Evolutionary conservation across 2,888 invertebrate species (phyloP).

Genomic region (Tortrix viridana): DNA sequence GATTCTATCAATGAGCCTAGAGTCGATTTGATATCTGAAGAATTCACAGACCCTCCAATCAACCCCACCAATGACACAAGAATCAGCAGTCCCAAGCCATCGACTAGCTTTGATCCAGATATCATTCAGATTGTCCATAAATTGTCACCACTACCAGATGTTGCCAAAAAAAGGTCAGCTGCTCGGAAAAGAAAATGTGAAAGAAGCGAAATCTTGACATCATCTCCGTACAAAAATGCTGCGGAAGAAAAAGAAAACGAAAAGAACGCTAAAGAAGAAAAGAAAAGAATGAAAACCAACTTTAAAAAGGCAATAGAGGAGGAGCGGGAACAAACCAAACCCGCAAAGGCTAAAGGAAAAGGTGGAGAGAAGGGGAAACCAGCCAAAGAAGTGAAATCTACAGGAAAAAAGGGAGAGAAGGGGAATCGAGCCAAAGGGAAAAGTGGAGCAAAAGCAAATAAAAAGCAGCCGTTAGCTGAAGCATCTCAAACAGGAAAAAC

Average conservation of each 20-base stretch:
- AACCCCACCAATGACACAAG: background rate
- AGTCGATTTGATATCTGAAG: slow-evolving; percentile 2
- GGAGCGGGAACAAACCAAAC: slow-evolving; percentile 29
- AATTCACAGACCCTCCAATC: background rate
- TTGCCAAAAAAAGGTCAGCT: slow-evolving; percentile 19
- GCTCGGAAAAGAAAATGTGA: slow-evolving; percentile 5
- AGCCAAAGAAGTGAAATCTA: no score
- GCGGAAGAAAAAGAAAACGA: slow-evolving; percentile 34
- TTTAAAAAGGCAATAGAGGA: slow-evolving; percentile 19
- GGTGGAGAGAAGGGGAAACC: no score
- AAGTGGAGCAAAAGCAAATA: no score
- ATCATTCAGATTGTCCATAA: slow-evolving; percentile 16
- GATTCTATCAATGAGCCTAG: background rate
- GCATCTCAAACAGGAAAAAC: no score
- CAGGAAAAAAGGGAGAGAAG: no score
- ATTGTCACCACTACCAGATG: slow-evolving; percentile 30
- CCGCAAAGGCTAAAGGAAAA: no score
- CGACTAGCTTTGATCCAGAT: slow-evolving; percentile 18
- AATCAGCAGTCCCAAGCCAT: slow-evolving; percentile 5
- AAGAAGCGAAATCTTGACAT: slow-evolving; percentile 25
- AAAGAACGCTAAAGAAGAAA: slow-evolving; percentile 15
- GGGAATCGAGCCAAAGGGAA: no score
- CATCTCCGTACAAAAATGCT: slow-evolving; percentile 37
- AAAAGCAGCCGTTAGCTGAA: no score
- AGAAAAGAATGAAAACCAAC: slow-evolving; percentile 16